These are phyloP conservation scores for Ariopsis seemanni DNA, from an alignment of 2,113 vertebrate genomes.

Conservation along the genomic window DNA sequence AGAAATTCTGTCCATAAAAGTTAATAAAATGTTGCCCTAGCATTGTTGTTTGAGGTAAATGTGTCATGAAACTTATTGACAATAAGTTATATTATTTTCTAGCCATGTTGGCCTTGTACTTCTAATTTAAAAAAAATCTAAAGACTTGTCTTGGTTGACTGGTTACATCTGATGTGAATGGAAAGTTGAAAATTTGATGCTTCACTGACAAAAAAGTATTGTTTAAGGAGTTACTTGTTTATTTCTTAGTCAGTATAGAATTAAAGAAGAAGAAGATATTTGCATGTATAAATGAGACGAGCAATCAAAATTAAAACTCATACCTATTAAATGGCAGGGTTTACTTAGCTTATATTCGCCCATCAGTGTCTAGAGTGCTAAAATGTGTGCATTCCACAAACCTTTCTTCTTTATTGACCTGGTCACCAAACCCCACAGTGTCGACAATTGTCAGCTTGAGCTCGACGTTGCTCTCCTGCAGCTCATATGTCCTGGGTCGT, in stretches of 20 bases:
- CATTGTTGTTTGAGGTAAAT: background rate
- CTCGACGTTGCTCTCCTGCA: constrained; percentile 92
- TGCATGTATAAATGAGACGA: background rate
- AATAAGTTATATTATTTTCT: background rate
- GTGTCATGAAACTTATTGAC: background rate
- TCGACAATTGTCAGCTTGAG: constrained; percentile 92
- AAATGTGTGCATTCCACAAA: constrained; percentile 70
- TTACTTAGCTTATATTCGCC: background rate
- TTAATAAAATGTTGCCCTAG: background rate
- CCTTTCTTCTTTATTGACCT: constrained; percentile 96
- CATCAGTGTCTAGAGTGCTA: background rate
- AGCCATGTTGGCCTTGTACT: background rate
- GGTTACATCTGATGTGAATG: background rate
- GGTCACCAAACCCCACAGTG: constrained; percentile 92
- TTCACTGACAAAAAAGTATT: background rate
- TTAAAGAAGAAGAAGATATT: background rate
- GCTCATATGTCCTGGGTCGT: constrained; percentile 81
- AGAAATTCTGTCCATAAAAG: too few relatives aligned
- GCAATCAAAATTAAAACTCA: background rate
- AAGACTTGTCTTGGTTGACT: too few relatives aligned
- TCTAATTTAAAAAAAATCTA: background rate
- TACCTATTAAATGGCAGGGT: background rate
- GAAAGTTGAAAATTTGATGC: background rate
- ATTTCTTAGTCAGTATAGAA: too few relatives aligned
- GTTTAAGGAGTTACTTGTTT: background rate